Evolutionary conservation across 2,113 vertebrate species (phyloP), one percentile per base, ranked within the genome.

Genomic region (Cyprinus carpio): DNA sequence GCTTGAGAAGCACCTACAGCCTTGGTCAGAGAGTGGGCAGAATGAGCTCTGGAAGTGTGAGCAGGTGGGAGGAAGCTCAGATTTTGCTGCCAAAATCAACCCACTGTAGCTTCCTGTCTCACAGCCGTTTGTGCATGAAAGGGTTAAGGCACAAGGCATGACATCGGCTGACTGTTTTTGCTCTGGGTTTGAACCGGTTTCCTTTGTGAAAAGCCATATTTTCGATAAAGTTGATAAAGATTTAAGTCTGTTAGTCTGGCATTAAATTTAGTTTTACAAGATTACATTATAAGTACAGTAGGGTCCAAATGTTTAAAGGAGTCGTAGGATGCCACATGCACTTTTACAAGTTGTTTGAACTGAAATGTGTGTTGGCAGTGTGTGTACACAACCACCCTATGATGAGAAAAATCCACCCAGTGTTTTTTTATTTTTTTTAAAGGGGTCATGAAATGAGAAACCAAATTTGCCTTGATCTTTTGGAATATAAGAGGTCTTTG

Each of bases 21-120:
- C 76, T 75, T 34, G 31, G 64, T 72, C 43, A 46, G 18, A n/a
- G 37, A 75, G 78, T 85, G 76, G 76, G 75, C 54, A 25, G 46
- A 40, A 58, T 18, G 13, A 6, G n/a, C 51, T 9, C 25, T 81
- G 64, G 77, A 72, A 43, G 76, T 18, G 13, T 6, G 72, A 80
- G 85, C 84, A 71, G 74, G 89, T 86, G 88, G 90, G 90, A 85
- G 86, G 56, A 79, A 46, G 58, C 5, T 7, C 9, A 15, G 25
- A 34, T 69, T 78, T 58, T 6, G 27, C 49, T 60, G 64, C 29
- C 31, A 76, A 77, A 27, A 46, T 49, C 67, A 43, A 46, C 81
- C 75, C 72, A 40, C 40, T 51, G 6, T 34, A 29, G 31, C 71
- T 83, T 85, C 84, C 54, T 83, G 81, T 49, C 20, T 64, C 8